Base-by-base conservation (phyloP, 2,797 vertebrate genomes). In the Cichlasoma orientale region DNA sequence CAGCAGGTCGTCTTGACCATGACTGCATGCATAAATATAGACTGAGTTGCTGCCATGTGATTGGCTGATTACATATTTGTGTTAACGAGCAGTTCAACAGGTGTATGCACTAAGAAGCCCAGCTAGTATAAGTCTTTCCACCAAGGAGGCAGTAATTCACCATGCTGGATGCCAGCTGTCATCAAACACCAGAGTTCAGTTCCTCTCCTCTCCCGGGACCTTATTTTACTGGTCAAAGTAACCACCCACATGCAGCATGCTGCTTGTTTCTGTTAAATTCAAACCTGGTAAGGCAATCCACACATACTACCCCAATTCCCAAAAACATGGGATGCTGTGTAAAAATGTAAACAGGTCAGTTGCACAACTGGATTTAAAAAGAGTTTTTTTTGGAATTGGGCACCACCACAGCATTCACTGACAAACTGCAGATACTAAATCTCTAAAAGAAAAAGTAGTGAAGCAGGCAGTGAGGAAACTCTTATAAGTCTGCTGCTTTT, bases 131-230 rank as follows among this genome's bases (percentile, higher is more conserved):
- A 27, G 25, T 27, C 25, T 27, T 27, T 27, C 25, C 25, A 27
- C 25, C 25, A 4, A 27, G 25, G 25, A 27, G 25, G 25, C 25
- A 27, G 25, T 27, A 27, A 27, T 27, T 2, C 25, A 27, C 25
- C 25, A 27, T 4, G 3, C 5, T 33, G 31, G 31, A 33, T 5
- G 31, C 31, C 31, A 33, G 7, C 33, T 36, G 33, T 36, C 25
- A 27, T 27, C 4, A 27, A 27, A 27, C 25, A 27, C 25, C 2
- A 27, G 4, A 27, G 25, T 27, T 27, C 21, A 41, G 16, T 41
- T 41, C 0, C n/a, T 61, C 58, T 41, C 36, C 58, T 61, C 36
- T 61, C 3, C 23, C n/a, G 5, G 0, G 0, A 63, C 9, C 21
- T 14, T 61, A 41, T 63, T 63, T 63, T 21, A 63, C 18, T 41